These are phyloP conservation scores for Eulemur mongoz DNA, from an alignment of 2,797 vertebrate species.

Conservation along the genomic window DNA sequence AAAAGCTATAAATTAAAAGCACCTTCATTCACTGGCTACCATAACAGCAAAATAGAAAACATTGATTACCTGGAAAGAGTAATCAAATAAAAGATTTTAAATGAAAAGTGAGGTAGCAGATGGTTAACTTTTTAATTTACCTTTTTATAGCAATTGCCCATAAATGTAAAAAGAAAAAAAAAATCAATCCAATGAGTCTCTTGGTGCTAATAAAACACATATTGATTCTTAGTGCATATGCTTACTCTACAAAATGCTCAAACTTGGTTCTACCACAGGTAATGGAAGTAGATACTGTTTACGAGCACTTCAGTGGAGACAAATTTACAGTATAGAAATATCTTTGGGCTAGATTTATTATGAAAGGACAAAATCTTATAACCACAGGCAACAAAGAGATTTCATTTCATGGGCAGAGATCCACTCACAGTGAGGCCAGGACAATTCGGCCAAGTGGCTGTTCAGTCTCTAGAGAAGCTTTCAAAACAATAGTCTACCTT, in stretches of 20 bases:
- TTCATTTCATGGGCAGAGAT: constrained; percentile 71
- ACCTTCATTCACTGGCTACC: constrained; percentile 63
- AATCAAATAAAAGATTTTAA: constrained; percentile 80
- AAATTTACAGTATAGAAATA: constrained; percentile 81
- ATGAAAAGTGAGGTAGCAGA: constrained; percentile 74
- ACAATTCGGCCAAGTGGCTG: constrained; percentile 59
- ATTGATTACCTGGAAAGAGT: constrained; percentile 76
- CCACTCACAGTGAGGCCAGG: constrained; percentile 41
- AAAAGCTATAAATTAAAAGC: constrained; percentile 81
- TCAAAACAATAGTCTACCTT: constrained; percentile 48
- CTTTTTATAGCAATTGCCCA: constrained; percentile 79
- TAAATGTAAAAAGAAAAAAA: constrained; percentile 77
- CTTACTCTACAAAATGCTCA: constrained; percentile 76
- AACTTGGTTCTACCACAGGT: constrained; percentile 55
- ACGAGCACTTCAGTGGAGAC: constrained; percentile 72
- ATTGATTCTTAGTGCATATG: constrained; percentile 80
- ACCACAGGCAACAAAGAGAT: constrained; percentile 76
- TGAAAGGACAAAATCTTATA: constrained; percentile 78
- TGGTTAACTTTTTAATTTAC: constrained; percentile 80
- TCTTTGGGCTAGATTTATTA: constrained; percentile 79
- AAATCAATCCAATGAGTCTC: constrained; percentile 78
- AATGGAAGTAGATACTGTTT: constrained; percentile 76
- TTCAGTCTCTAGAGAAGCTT: constrained; percentile 51
- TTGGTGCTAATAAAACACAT: constrained; percentile 82
- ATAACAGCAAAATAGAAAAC: constrained; percentile 72